Evolutionary conservation across 2,113 vertebrate species (phyloP), one percentile per base, ranked within the genome.

Genomic region (Barbus barbus): DNA sequence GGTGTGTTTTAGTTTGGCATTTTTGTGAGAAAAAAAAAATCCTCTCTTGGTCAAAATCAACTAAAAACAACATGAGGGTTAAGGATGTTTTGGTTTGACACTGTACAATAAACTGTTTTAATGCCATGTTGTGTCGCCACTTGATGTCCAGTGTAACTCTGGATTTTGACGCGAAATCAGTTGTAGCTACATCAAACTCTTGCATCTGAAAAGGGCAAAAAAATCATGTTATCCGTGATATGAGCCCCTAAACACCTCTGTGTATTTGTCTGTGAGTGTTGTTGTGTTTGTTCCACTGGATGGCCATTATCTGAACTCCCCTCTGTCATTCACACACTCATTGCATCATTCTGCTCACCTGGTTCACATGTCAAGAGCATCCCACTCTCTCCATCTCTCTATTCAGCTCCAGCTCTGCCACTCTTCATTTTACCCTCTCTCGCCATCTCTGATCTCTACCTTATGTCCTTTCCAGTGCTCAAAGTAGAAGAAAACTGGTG

Each of bases 261-360:
- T 48, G 74, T 56, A 46, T 63, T 63, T 63, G 38, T 44, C 38
- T 79, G 51, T 22, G 24, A 44, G 36, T 79, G 77, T 46, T 26
- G 38, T 26, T 63, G 56, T 67, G 78, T 81, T 69, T 81, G 78
- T 67, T 69, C 61, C 78, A 67, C n/a, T 46, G 77, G 58, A 63
- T 20, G 58, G 63, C 78, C 61, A 69, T 81, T 69, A 69, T 51
- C 61, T 82, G 9, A 56, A 33, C 53, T 78, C 41, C 56, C 22
- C 24, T 9, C 74, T n/a, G 44, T 78, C 48, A 38, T 3, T 61
- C 26, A 26, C 1, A 33, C 20, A 61, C 14, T 84, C 33, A 41
- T 61, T 67, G 48, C 75, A 38, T 78, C 61, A 78, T 48, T 78
- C 48, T 79, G 24, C 56, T 16, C 41, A 3, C 61, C 76, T 78